Evolutionary conservation across 2,113 vertebrate genomes (phyloP), one percentile per base, ranked within the genome.

Genomic region (Willisornis vidua): DNA sequence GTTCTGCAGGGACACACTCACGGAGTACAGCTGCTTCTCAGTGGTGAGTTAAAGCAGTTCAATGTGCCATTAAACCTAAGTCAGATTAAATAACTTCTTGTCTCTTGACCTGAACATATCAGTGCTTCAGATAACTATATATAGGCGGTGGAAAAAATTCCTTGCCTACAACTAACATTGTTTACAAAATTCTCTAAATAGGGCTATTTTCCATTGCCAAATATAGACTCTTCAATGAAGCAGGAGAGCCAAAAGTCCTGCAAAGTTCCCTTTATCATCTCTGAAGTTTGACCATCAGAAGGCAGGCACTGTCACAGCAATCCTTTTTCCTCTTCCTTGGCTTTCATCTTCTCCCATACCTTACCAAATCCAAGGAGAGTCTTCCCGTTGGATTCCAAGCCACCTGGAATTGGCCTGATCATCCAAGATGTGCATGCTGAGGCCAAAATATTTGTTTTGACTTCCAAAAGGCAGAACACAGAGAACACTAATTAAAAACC

Each of bases 111-210:
- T 90, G 90, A 90, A 67, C 29, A 31, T 71, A 71, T 63, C 39
- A 52, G 39, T 77, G 29, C 18, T 95, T 51, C 78, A 88, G 63
- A 85, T 63, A 88, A 55, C 87, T 90, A 87, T 92, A 92, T 92
- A 89, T 83, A 94, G 24, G 39, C 4, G 28, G 55, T 71, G 90
- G 85, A 83, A 80, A 92, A 93, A 80, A 39, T 33, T 10, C 20
- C 66, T 75, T 90, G 77, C 67, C 63, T 80, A 46, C 91, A 93
- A 85, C 22, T 10, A 88, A 76, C 3, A 24, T 26, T 71, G 63
- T 94, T 96, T 91, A 88, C 67, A 95, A 83, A 95, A 94, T 59
- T 16, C 46, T 90, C 87, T 85, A 95, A 93, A 90, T 86, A 83
- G 33, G 82, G 55, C 33, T 71, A 23, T 74, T 94, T 96, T 96